Percentiles rank a stretch among this genome's conserved stretches.
Evolutionary conservation across 2,113 vertebrate species (phyloP).

Genomic region (Pimephales promelas): DNA sequence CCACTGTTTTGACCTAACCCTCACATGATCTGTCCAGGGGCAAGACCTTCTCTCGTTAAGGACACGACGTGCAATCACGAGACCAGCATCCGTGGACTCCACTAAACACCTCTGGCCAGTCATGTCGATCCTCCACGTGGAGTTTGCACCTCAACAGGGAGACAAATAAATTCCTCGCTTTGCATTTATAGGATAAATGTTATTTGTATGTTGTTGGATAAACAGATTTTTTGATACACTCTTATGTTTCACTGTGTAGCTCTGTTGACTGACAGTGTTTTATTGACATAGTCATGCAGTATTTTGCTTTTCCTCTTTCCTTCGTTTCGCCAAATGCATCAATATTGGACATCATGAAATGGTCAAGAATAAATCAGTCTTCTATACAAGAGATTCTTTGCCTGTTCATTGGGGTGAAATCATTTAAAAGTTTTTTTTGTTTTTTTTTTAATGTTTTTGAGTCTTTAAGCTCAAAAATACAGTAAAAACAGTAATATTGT

Average conservation of each 20-base stretch:
- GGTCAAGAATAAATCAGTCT: slow-evolving; percentile 58
- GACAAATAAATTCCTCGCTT: slow-evolving; percentile 71
- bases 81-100: slow-evolving; percentile 61
- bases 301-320: slow-evolving; percentile 37
- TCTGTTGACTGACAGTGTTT: slow-evolving; percentile 41
- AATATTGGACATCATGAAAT: slow-evolving; percentile 43
- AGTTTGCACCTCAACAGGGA: slow-evolving; percentile 58
- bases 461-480: neutral
- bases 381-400: slow-evolving; percentile 37
- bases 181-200: slow-evolving; percentile 75
- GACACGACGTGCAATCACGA: slow-evolving; percentile 39
- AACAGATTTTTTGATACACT: slow-evolving; percentile 75
- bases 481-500: neutral
- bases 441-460: neutral
- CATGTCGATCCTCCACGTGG: slow-evolving; percentile 55
- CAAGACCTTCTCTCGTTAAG: slow-evolving; percentile 94
- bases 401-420: neutral
- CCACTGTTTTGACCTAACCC: slow-evolving; percentile 18
- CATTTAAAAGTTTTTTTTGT: neutral
- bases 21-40: slow-evolving; percentile 78
- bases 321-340: slow-evolving; percentile 43
- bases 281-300: slow-evolving; percentile 45
- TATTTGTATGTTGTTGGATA: slow-evolving; percentile 75
- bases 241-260: slow-evolving; percentile 69
- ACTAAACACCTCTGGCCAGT: slow-evolving; percentile 59